These are phyloP conservation scores for Stegostoma tigrinum DNA, from an alignment of 2,113 vertebrate genomes.

Conservation along the genomic window DNA sequence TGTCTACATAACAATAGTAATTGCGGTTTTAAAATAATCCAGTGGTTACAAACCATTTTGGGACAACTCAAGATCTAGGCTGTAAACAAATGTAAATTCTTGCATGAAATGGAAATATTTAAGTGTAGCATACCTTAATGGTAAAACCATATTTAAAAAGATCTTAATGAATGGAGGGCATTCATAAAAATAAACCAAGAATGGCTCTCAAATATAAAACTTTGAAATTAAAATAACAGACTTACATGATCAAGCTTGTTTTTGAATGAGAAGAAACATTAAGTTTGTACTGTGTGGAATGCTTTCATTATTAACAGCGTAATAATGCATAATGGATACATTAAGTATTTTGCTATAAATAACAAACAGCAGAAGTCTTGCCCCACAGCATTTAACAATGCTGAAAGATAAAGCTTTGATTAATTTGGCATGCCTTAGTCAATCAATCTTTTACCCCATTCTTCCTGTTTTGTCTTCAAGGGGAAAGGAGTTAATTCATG, in stretches of 20 bases:
- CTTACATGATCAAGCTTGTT: background rate
- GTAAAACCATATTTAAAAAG: background rate
- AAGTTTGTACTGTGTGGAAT: background rate
- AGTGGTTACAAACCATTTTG: background rate
- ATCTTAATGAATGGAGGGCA: background rate
- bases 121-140: background rate
- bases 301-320: slow-evolving; percentile 6
- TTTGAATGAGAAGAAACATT: background rate
- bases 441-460: background rate
- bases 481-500: background rate
- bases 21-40: background rate
- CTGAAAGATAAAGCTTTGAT: background rate
- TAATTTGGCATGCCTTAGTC: background rate
- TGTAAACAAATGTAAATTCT: background rate
- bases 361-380: slow-evolving; percentile 8
- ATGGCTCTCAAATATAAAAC: background rate
- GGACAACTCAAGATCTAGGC: background rate
- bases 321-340: background rate
- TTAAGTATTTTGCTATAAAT: slow-evolving; percentile 10
- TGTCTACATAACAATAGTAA: background rate
- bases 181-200: background rate
- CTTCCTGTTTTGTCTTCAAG: background rate
- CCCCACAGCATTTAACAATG: background rate
- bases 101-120: background rate
- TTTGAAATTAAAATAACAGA: background rate